phyloP scores from a whole-genome alignment of 2,888 invertebrate genomes.

The Ommatoiulus sabulosus region DNA sequence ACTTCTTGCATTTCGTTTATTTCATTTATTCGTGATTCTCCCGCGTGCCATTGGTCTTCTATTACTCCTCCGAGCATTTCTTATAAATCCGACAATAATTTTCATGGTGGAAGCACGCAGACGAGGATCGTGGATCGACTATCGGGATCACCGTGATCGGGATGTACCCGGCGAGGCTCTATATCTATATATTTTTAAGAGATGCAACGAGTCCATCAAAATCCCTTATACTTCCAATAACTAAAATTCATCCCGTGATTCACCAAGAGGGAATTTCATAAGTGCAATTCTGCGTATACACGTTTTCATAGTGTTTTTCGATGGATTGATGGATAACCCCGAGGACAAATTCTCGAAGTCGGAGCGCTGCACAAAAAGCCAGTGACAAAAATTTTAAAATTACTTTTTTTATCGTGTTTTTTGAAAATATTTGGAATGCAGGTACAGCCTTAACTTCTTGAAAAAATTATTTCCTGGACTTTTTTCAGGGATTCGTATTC shows the following conservation, averaged over 20 bases:
- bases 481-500: no score
- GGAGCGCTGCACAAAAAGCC: no score
- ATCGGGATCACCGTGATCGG: not conserved
- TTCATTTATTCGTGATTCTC: conserved; percentile 42
- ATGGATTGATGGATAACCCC: not conserved
- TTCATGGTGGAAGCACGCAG: not conserved
- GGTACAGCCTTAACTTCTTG: no score
- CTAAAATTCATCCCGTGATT: not conserved
- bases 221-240: not conserved
- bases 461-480: no score
- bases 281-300: not conserved
- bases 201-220: not conserved
- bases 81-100: conserved; percentile 8
- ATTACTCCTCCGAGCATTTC: conserved; percentile 13
- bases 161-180: no score
- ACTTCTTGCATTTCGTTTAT: conserved; percentile 32
- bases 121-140: not conserved
- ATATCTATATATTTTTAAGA: not conserved
- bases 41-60: not conserved
- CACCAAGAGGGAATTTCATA: not conserved
- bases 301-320: not conserved
- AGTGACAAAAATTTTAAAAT: no score
- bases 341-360: not conserved
- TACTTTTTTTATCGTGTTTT: no score
- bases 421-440: no score